phyloP scores from a whole-genome alignment of 1,140 invertebrate species.

The Bombus balteatus region DNA sequence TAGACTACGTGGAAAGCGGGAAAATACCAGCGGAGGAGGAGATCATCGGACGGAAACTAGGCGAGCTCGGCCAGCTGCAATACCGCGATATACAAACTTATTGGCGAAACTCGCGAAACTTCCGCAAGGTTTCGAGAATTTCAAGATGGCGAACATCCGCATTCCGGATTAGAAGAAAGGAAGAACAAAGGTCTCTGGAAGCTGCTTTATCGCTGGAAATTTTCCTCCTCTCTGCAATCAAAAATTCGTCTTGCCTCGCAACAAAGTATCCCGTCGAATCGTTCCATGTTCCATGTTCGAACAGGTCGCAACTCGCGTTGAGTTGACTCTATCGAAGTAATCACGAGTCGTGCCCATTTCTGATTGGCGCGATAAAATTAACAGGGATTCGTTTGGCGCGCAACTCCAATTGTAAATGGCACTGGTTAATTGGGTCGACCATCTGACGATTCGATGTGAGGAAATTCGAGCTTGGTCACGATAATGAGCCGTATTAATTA shows the following conservation, averaged over 20 bases:
- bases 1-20: no score
- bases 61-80: slow-evolving; percentile 71
- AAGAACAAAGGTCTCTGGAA: background rate
- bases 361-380: slow-evolving; percentile 48
- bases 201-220: background rate
- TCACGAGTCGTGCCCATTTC: slow-evolving; percentile 4
- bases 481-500: slow-evolving; percentile 67
- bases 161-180: slow-evolving; percentile 62
- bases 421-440: slow-evolving; percentile 66
- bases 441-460: slow-evolving; percentile 62
- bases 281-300: no score
- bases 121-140: slow-evolving; percentile 66
- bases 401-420: slow-evolving; percentile 58
- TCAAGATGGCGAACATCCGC: slow-evolving; percentile 71
- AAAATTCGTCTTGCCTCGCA: background rate
- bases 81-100: slow-evolving; percentile 76
- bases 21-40: background rate
- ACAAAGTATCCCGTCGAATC: background rate
- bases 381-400: slow-evolving; percentile 42
- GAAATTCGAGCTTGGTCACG: slow-evolving; percentile 56
- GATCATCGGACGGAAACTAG: slow-evolving; percentile 60
- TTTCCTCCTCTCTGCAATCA: background rate
- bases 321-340: background rate
- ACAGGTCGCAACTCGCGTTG: background rate
- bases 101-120: slow-evolving; percentile 70